phyloP scores from a whole-genome alignment of 2,888 invertebrate genomes.

The Ctenicera cuprea region DNA sequence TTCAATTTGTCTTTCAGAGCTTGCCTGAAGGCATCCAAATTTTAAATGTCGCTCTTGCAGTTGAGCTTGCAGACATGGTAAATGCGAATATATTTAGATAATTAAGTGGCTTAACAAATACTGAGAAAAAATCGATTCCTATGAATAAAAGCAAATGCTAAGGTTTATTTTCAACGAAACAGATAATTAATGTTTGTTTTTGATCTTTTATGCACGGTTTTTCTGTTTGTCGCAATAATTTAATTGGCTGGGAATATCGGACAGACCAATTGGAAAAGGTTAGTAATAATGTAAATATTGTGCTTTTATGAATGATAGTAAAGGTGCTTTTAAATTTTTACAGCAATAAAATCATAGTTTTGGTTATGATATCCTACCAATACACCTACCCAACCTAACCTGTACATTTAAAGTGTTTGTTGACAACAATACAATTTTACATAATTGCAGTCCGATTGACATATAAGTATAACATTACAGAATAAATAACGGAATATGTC shows the following conservation, averaged over 20 bases:
- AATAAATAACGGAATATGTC: too few relatives aligned
- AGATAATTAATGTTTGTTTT: conserved; percentile 3
- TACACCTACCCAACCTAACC: too few relatives aligned
- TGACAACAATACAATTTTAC: too few relatives aligned
- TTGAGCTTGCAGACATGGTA: neutral
- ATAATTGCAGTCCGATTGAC: too few relatives aligned
- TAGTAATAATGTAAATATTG: neutral
- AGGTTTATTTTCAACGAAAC: neutral
- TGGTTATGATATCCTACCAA: too few relatives aligned
- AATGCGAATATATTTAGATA: neutral
- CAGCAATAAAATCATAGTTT: too few relatives aligned
- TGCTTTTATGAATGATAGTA: too few relatives aligned
- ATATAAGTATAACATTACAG: too few relatives aligned
- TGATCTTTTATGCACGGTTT: neutral
- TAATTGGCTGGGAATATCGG: conserved; percentile 11
- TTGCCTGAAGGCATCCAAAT: neutral
- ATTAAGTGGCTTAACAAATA: neutral
- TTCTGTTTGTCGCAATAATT: conserved; percentile 8
- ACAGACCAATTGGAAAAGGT: neutral
- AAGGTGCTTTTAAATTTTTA: too few relatives aligned
- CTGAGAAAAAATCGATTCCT: neutral
- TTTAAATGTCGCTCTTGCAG: neutral
- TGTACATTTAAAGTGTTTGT: too few relatives aligned
- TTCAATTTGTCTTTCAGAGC: neutral
- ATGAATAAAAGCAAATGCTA: neutral